Percentiles rank a stretch among this genome's conserved stretches.
These are phyloP conservation scores for Bovichtus variegatus DNA, from an alignment of 2,797 vertebrate genomes.

Conservation along the genomic window DNA sequence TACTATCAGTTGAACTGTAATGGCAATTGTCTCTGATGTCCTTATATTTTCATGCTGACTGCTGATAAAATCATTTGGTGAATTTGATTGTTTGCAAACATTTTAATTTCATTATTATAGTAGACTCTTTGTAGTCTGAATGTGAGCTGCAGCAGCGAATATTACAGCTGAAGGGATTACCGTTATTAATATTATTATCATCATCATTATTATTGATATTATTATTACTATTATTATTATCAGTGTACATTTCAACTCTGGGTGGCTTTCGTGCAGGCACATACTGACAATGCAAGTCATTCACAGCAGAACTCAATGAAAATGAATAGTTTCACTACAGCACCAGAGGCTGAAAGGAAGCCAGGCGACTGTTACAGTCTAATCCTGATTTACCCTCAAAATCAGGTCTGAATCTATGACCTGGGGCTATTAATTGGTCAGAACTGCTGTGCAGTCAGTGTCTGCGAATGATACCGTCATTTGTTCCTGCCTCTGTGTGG, in stretches of 20 bases:
- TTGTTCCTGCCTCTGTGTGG: constrained; percentile 25
- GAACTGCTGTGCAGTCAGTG: constrained; percentile 41
- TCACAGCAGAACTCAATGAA: constrained; percentile 33
- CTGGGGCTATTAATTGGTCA: constrained; percentile 36
- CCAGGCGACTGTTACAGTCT: constrained; percentile 20
- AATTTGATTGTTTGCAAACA: constrained; percentile 1
- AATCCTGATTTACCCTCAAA: constrained; percentile 19
- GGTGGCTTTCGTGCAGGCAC: constrained; percentile 4
- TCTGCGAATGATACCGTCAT: constrained; percentile 46
- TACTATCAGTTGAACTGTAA: not conserved
- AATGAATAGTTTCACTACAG: constrained; percentile 16
- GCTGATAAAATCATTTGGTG: not conserved
- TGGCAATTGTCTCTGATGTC: not conserved
- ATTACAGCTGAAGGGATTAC: constrained; percentile 21
- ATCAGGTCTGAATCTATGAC: constrained; percentile 15
- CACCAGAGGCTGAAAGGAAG: constrained; percentile 34
- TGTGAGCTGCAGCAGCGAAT: constrained; percentile 16
- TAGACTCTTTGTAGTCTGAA: constrained; percentile 11
- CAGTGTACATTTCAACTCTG: not conserved
- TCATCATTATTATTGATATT: no score
- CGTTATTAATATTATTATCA: no score
- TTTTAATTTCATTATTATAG: not conserved
- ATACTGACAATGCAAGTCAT: constrained; percentile 25
- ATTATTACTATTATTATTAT: no score
- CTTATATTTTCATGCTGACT: not conserved